These are phyloP conservation scores for Rousettus madagascariensis DNA, from an alignment of 2,797 vertebrate species.

Conservation along the genomic window DNA sequence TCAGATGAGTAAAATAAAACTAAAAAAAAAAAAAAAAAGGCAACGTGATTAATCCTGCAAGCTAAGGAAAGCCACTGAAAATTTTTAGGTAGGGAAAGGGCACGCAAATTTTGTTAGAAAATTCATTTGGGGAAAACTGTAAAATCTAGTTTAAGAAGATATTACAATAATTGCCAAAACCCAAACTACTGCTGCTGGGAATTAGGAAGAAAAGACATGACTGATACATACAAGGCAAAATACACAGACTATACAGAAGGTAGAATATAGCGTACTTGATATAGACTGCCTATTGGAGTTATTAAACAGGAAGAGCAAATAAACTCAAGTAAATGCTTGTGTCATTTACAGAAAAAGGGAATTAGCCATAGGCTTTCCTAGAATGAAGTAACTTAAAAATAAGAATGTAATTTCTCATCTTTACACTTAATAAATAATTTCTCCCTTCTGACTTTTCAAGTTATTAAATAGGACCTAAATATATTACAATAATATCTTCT, in stretches of 20 bases:
- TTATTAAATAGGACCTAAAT: not conserved
- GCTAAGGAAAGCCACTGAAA: not conserved
- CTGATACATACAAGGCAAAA: not conserved
- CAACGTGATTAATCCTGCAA: not conserved
- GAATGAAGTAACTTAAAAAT: not conserved
- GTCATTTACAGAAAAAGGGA: not conserved
- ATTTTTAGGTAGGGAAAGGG: not conserved
- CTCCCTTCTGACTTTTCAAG: not conserved
- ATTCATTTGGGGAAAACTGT: not conserved
- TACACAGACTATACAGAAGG: not conserved
- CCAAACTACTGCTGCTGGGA: not conserved
- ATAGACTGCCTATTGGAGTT: not conserved
- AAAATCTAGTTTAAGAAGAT: not conserved
- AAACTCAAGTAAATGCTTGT: not conserved
- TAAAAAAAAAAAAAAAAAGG: not conserved
- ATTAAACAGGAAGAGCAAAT: not conserved
- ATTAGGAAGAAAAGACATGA: not conserved
- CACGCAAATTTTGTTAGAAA: not conserved
- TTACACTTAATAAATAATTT: conserved; percentile 11
- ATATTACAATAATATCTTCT: not conserved
- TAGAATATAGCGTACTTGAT: not conserved
- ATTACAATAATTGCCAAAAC: not conserved
- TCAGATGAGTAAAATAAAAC: conserved; percentile 17
- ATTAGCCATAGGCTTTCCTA: not conserved
- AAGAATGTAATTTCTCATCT: not conserved